These are phyloP conservation scores for Nothoprocta pentlandii DNA, from an alignment of 2,113 vertebrate species.

Conservation along the genomic window DNA sequence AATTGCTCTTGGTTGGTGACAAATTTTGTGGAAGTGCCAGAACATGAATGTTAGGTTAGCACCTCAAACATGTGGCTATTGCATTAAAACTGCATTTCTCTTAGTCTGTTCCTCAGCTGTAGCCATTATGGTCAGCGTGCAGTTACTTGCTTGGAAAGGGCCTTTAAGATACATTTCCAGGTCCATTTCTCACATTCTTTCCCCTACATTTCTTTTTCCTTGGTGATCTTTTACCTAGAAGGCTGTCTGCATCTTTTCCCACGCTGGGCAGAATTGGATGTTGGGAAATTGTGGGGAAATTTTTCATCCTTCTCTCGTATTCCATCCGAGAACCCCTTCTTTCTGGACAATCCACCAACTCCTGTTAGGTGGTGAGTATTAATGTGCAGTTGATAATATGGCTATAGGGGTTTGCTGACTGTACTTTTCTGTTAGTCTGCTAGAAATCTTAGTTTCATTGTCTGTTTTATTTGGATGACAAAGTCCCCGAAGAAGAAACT, in stretches of 20 bases:
- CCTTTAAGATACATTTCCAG: not conserved
- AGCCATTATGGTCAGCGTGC: not conserved
- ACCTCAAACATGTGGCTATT: not conserved
- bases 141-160: not conserved
- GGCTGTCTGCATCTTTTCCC: not conserved
- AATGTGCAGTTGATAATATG: not conserved
- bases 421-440: accelerated
- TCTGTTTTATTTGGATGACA: not conserved
- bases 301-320: not conserved
- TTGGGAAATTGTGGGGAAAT: not conserved
- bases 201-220: not conserved
- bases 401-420: not conserved
- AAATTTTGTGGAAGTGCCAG: not conserved
- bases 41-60: not conserved
- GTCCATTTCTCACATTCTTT: not conserved
- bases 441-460: not conserved
- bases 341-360: not conserved
- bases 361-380: not conserved
- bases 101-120: not conserved
- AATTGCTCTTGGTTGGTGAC: not conserved
- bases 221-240: not conserved
- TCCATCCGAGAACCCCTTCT: not conserved
- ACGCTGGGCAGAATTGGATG: not conserved
- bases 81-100: not conserved
- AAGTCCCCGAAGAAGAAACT: not conserved